phyloP scores from a whole-genome alignment of 2,888 invertebrate genomes.

The Acleris holmiana region DNA sequence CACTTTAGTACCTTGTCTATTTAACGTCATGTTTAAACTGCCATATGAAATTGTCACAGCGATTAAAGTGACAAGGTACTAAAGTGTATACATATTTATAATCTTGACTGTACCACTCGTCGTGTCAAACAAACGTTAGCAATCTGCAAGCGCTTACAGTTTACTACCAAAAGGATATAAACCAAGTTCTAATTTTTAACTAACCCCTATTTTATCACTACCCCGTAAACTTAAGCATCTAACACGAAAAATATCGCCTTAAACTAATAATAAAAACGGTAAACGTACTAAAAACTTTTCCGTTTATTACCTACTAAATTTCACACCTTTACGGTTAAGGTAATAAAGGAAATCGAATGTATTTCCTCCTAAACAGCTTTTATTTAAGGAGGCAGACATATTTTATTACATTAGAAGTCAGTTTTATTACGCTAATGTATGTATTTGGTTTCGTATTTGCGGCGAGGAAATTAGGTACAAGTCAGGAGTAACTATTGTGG shows the following conservation, averaged over 20 bases:
- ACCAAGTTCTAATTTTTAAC: slow-evolving; percentile 3
- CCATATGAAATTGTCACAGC: too few species aligned
- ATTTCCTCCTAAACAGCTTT: slow-evolving; percentile 32
- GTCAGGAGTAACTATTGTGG: not conserved
- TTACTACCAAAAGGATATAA: not conserved
- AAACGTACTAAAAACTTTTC: slow-evolving; percentile 29
- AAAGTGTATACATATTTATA: too few species aligned
- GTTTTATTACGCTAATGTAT: slow-evolving; percentile 36
- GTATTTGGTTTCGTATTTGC: slow-evolving; percentile 21
- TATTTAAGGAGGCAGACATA: slow-evolving; percentile 36
- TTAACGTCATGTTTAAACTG: too few species aligned
- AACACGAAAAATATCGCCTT: slow-evolving; percentile 8
- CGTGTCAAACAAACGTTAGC: too few species aligned
- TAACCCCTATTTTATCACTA: not conserved
- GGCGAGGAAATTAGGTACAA: slow-evolving; percentile 19
- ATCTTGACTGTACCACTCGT: too few species aligned
- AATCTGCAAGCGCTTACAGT: too few species aligned
- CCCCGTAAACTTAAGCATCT: not conserved
- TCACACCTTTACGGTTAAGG: slow-evolving; percentile 34
- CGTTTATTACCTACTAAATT: slow-evolving; percentile 35
- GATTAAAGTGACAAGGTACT: too few species aligned
- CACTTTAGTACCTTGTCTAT: too few species aligned
- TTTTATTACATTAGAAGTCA: slow-evolving; percentile 33
- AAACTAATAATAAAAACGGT: slow-evolving; percentile 32
- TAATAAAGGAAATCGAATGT: slow-evolving; percentile 38